Evolutionary conservation across 2,888 invertebrate species (phyloP).

Genomic region (Cyaniris semiargus): DNA sequence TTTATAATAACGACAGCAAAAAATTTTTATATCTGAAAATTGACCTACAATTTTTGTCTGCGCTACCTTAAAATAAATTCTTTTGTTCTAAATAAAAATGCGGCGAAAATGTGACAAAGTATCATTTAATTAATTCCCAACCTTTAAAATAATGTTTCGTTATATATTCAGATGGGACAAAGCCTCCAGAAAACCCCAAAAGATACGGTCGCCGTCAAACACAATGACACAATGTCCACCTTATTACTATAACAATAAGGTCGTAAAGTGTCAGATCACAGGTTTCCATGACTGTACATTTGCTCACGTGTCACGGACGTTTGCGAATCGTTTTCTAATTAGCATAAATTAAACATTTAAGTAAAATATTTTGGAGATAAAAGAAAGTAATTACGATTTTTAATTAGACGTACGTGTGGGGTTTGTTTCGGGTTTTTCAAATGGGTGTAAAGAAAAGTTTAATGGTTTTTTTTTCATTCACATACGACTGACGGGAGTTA

Average conservation of each 20-base stretch:
- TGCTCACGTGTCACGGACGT: background rate
- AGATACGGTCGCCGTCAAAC: background rate
- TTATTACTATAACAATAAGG: background rate
- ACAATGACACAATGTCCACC: background rate
- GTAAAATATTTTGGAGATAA: background rate
- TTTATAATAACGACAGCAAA: too few relatives aligned
- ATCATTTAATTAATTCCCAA: conserved; percentile 15
- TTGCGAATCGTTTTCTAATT: conserved; percentile 8
- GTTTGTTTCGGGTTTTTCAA: background rate
- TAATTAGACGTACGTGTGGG: background rate
- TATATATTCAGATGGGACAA: conserved; percentile 9
- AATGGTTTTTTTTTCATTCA: too few relatives aligned
- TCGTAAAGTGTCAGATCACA: background rate
- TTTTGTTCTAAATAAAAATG: background rate
- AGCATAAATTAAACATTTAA: conserved; percentile 2
- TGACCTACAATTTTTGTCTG: background rate
- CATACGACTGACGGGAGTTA: too few relatives aligned
- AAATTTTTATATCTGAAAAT: too few relatives aligned
- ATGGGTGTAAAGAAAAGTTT: background rate
- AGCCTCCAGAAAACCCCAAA: background rate
- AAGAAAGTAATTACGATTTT: conserved; percentile 1
- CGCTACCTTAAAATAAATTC: background rate
- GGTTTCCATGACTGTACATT: background rate
- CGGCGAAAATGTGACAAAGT: background rate
- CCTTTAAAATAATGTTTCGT: background rate